Evolutionary conservation across 2,113 vertebrate species (phyloP).

Genomic region (Aptenodytes patagonicus): DNA sequence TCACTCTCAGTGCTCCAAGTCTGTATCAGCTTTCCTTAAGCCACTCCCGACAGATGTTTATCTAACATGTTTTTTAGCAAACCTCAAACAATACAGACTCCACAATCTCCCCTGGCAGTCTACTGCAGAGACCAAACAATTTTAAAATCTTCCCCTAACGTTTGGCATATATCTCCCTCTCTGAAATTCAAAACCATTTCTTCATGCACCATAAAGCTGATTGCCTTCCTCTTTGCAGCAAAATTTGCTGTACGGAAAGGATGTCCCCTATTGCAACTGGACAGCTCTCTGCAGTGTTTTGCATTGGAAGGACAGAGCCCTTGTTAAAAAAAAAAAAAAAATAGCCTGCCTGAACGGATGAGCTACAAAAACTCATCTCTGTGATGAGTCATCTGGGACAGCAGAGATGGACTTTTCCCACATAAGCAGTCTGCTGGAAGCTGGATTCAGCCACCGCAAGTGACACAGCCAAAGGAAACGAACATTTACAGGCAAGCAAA

Average conservation of each 20-base stretch:
- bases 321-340: background rate
- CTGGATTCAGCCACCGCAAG: constrained; percentile 12
- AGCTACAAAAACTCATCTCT: constrained; percentile 31
- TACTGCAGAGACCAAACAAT: background rate
- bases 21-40: background rate
- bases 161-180: background rate
- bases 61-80: background rate
- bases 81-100: background rate
- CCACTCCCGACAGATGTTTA: background rate
- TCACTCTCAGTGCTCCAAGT: background rate
- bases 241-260: background rate
- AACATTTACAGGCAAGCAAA: background rate
- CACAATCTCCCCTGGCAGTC: background rate
- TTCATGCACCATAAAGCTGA: background rate
- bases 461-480: background rate
- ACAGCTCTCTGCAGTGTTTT: constrained; percentile 30
- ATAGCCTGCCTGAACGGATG: background rate
- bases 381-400: constrained; percentile 64
- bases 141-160: background rate
- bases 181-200: background rate
- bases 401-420: constrained; percentile 22
- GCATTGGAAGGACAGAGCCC: background rate
- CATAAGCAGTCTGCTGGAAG: constrained; percentile 21
- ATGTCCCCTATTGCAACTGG: constrained; percentile 4
- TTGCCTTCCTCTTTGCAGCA: background rate